phyloP scores from a whole-genome alignment of 2,797 vertebrate species.

The Poeciliopsis presidionis region DNA sequence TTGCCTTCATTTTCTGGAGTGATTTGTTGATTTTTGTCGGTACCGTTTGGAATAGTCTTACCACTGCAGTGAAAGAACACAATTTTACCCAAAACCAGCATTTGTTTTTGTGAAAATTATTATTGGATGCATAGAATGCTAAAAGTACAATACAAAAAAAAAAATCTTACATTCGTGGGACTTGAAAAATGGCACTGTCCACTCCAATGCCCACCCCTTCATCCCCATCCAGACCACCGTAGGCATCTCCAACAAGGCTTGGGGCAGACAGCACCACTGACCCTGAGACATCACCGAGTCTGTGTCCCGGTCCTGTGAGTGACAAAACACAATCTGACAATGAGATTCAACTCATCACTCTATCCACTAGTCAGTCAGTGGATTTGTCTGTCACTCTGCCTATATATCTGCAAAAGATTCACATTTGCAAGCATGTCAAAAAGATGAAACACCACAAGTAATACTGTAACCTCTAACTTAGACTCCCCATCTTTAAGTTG shows the following conservation, averaged over 20 bases:
- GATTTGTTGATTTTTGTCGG: constrained; percentile 83
- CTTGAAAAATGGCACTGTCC: constrained; percentile 93
- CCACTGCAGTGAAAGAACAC: constrained; percentile 73
- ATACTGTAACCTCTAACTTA: constrained; percentile 19
- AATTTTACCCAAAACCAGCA: not conserved
- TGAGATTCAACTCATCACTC: constrained; percentile 9
- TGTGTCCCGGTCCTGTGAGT: constrained; percentile 86
- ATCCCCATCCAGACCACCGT: constrained; percentile 90
- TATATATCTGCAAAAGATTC: constrained; percentile 10
- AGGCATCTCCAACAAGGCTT: constrained; percentile 84
- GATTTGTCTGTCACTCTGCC: not conserved
- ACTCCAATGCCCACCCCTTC: constrained; percentile 87
- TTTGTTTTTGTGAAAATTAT: not conserved
- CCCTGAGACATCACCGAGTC: constrained; percentile 87
- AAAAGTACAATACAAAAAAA: not conserved
- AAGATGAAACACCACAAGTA: constrained; percentile 30
- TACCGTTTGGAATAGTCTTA: constrained; percentile 90
- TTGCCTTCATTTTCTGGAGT: constrained; percentile 89
- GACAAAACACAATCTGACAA: constrained; percentile 18
- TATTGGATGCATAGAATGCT: not conserved
- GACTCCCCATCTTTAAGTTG: constrained; percentile 27
- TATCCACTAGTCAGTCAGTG: not conserved
- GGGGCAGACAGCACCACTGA: constrained; percentile 89
- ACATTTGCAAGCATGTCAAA: constrained; percentile 30
- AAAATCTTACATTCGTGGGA: constrained; percentile 92